phyloP scores from a whole-genome alignment of 2,797 vertebrate species.

The Crocidura indochinensis region DNA sequence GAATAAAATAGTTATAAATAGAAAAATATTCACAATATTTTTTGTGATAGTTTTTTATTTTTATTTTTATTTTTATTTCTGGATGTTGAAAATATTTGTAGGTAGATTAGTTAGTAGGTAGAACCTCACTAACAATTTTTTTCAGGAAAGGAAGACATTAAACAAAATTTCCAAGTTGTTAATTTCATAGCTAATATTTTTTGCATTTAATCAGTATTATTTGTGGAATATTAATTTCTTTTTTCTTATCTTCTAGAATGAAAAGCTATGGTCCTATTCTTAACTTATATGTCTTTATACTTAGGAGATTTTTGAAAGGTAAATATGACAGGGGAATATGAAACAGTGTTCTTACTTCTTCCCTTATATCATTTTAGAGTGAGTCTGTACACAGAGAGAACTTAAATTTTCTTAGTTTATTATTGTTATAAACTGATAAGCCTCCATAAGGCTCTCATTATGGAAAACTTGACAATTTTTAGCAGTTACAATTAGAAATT shows the following conservation, averaged over 20 bases:
- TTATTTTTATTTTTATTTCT: constrained; percentile 31
- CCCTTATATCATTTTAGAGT: background rate
- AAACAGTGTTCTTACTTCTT: background rate
- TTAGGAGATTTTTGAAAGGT: background rate
- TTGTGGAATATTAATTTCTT: background rate
- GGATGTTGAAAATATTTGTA: constrained; percentile 13
- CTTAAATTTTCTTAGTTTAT: background rate
- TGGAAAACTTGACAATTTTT: background rate
- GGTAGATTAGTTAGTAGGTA: no score
- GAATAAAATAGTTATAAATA: no score
- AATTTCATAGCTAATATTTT: constrained; percentile 3
- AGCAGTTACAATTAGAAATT: background rate
- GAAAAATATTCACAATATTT: no score
- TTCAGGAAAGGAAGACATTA: constrained; percentile 18
- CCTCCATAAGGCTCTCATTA: background rate
- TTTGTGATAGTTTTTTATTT: no score
- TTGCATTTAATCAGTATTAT: constrained; percentile 4
- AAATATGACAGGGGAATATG: background rate
- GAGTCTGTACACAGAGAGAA: background rate
- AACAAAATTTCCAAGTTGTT: background rate
- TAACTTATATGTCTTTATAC: background rate
- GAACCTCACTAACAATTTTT: constrained; percentile 3
- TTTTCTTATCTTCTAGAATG: background rate
- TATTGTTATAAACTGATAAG: background rate
- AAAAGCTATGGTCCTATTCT: background rate